These are phyloP conservation scores for Aurelia coerulea DNA, from an alignment of 30 jellyfish, hydroid and myxozoan genomes.

Conservation along the genomic window DNA sequence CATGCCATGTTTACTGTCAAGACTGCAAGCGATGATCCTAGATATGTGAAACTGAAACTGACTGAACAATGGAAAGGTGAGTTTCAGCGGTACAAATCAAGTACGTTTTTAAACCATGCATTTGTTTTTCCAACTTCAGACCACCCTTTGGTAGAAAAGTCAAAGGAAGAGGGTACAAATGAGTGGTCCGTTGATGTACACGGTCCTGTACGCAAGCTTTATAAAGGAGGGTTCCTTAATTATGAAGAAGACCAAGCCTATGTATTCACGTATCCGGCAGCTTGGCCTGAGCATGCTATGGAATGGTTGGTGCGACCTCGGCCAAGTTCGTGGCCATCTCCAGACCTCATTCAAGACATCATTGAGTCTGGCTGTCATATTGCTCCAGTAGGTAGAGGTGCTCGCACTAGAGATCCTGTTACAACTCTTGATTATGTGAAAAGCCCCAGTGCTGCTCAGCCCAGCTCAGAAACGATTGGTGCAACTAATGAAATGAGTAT, in stretches of 20 bases:
- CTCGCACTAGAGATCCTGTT: slow-evolving; percentile 23
- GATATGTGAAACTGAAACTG: slow-evolving; percentile 33
- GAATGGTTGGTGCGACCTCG: slow-evolving; percentile 47
- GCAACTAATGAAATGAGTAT: not conserved
- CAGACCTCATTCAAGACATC: slow-evolving; percentile 36
- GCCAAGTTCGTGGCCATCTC: slow-evolving; percentile 35
- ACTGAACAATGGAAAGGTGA: slow-evolving; percentile 24
- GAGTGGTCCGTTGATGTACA: slow-evolving; percentile 12
- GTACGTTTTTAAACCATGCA: slow-evolving; percentile 13
- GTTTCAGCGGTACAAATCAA: slow-evolving; percentile 20
- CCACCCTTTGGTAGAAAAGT: not conserved
- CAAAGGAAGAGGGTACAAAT: not conserved
- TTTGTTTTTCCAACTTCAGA: slow-evolving; percentile 19
- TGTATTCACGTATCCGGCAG: slow-evolving; percentile 46
- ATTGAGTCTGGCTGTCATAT: slow-evolving; percentile 49
- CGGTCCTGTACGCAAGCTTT: slow-evolving; percentile 51
- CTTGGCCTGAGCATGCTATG: slow-evolving; percentile 64
- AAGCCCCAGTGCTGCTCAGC: slow-evolving; percentile 14
- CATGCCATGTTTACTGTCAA: slow-evolving; percentile 28
- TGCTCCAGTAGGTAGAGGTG: slow-evolving; percentile 60
- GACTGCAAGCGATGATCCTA: slow-evolving; percentile 14
- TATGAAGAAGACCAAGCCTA: slow-evolving; percentile 22
- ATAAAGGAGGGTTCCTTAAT: not conserved
- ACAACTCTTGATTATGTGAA: slow-evolving; percentile 29
- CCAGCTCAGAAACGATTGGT: not conserved